Conservation (phyloP, 2,113 vertebrate species). For the Grantiella picta region DNA sequence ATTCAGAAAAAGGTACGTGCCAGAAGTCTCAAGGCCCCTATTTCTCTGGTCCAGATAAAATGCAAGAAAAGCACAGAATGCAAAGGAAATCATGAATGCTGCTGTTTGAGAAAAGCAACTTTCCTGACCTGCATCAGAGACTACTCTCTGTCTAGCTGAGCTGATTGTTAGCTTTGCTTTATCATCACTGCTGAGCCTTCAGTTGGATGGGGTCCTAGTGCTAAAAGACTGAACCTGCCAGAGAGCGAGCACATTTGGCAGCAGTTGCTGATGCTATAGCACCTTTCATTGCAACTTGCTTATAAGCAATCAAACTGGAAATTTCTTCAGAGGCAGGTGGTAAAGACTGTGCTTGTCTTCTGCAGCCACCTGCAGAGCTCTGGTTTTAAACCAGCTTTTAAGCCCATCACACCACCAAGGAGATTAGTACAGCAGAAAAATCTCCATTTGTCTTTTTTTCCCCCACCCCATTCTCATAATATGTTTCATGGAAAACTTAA, state of each 20-base stretch:
- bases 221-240: conserved; percentile 68
- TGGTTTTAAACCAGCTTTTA: neutral
- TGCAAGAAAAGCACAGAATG: neutral
- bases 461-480: neutral
- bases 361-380: neutral
- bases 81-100: neutral
- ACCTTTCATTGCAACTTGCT: conserved; percentile 7
- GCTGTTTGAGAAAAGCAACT: neutral
- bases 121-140: conserved; percentile 29
- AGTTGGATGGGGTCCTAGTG: conserved; percentile 64
- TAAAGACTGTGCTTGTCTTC: neutral
- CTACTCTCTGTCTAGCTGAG: conserved; percentile 37
- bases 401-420: neutral
- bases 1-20: neutral
- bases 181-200: conserved; percentile 60
- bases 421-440: neutral
- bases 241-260: conserved; percentile 51
- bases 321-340: conserved; percentile 18
- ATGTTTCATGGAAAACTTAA: neutral
- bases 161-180: conserved; percentile 58
- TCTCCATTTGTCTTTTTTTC: neutral
- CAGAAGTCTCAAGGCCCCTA: neutral
- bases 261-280: neutral
- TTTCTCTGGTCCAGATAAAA: neutral
- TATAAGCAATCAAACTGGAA: conserved; percentile 35